Percentiles rank a stretch among this genome's conserved stretches.
Evolutionary conservation across 2,113 vertebrate genomes (phyloP).

Genomic region (Pedetes capensis): DNA sequence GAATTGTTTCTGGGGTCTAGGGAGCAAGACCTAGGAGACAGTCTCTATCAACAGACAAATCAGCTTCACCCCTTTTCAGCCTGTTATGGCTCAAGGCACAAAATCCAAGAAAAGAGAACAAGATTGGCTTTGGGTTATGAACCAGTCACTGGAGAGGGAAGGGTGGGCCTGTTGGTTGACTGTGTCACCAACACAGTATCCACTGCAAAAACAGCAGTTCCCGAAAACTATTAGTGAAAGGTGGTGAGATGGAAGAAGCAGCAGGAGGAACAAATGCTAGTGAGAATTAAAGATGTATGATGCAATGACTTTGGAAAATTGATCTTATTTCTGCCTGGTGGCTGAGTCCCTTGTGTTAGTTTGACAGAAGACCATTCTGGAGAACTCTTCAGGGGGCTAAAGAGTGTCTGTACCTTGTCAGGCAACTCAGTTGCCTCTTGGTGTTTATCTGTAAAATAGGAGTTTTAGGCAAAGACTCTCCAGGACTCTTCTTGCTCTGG

Average conservation of each 20-base stretch:
- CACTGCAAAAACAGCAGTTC: not conserved
- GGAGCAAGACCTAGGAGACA: not conserved
- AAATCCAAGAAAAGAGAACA: not conserved
- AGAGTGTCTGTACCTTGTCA: not conserved
- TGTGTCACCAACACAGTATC: not conserved
- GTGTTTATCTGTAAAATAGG: not conserved
- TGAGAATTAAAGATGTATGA: not conserved
- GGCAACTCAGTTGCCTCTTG: not conserved
- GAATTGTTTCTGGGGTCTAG: not conserved
- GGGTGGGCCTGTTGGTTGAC: not conserved
- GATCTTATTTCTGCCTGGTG: not conserved
- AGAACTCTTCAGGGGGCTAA: not conserved
- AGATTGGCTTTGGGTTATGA: not conserved
- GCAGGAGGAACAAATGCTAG: not conserved
- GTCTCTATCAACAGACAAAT: not conserved
- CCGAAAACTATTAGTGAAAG: not conserved
- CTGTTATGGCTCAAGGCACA: not conserved
- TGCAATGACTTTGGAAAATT: not conserved
- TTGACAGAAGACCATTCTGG: not conserved
- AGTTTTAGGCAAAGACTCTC: not conserved
- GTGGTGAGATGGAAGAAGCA: fast-evolving
- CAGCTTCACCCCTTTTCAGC: not conserved
- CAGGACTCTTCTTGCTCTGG: not conserved
- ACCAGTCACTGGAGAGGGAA: not conserved
- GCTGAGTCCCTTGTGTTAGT: not conserved